A percentile compares a stretch with the other conserved stretches of the same genome.
Conservation (phyloP, 2,113 vertebrate genomes). For the Cranoglanis bouderius region DNA sequence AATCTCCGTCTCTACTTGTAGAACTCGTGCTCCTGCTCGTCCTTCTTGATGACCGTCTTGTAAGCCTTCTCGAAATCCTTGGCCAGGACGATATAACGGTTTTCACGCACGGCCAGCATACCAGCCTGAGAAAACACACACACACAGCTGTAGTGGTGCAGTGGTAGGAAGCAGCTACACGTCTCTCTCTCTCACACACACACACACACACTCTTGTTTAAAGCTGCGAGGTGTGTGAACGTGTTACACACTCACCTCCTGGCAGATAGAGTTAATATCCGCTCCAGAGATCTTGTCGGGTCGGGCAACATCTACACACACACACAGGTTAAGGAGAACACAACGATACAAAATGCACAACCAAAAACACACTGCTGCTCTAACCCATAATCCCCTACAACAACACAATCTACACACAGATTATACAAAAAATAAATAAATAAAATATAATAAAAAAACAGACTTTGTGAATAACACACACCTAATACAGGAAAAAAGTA, state of each 20-base stretch:
- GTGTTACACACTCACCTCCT: conserved; percentile 78
- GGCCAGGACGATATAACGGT: conserved; percentile 90
- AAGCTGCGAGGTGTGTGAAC: neutral
- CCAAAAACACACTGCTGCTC: neutral
- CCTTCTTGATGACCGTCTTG: conserved; percentile 93
- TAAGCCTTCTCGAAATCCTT: conserved; percentile 96
- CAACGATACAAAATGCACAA: neutral
- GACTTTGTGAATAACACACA: no score
- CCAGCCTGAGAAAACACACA: conserved; percentile 76
- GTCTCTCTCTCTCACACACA: neutral
- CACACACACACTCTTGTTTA: neutral
- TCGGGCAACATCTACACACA: conserved; percentile 82
- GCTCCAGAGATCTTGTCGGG: conserved; percentile 95
- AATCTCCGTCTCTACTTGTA: conserved; percentile 80
- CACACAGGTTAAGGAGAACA: conserved; percentile 68
- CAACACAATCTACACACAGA: neutral
- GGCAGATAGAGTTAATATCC: conserved; percentile 95
- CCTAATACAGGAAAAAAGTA: neutral
- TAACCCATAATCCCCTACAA: neutral
- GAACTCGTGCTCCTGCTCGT: conserved; percentile 94
- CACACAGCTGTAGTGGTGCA: neutral
- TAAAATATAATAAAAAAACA: neutral
- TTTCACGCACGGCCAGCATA: conserved; percentile 92
- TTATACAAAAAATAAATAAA: no score
- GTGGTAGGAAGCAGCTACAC: neutral